Evolutionary conservation across 1,140 invertebrate genomes (phyloP), one percentile per base, ranked within the genome.

Genomic region (Metaphire vulgaris): DNA sequence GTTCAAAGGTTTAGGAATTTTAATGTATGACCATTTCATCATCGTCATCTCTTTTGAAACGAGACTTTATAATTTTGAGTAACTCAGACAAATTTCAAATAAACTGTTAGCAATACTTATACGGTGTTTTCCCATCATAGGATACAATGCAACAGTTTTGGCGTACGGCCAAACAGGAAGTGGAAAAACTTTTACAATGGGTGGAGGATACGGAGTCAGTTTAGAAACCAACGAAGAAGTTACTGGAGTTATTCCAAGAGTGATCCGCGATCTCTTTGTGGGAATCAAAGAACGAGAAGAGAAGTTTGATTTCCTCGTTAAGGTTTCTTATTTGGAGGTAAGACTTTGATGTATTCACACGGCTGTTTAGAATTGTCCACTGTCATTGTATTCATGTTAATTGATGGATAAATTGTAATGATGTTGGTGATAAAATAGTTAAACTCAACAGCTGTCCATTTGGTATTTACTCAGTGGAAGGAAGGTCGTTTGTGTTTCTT

Each of bases 101-200:
- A n/a, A n/a, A n/a, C n/a, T n/a, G n/a, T n/a, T n/a, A n/a, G n/a
- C n/a, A n/a, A n/a, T n/a, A n/a, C n/a, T n/a, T n/a, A n/a, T n/a
- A 56, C 41, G 6, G 6, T 56, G 41, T 56, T 21, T 56, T 56
- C 64, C 67, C 29, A 12, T 79, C 79, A 68, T 77, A 85, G 85
- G 85, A 31, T 86, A 83, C 68, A 86, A 86, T 83, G 83, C 83
- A 0, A 86, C 85, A 69, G 83, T 86, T 2, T 67, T 86, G 34
- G 95, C 95, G 0, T 97, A 97, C 87, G 95, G 95, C 0, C 94
- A 97, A 85, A 97, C 95, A 0, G 94, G 94, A 12, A 94, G 93
- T 79, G 94, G 95, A 0, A 97, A 97, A 85, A 97, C 94, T 0
- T 90, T 91, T 85, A 92, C 93, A 0, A 97, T 97, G 94, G 94